phyloP scores from a whole-genome alignment of 1,140 invertebrate species.

The Trigoniulus corallinus region DNA sequence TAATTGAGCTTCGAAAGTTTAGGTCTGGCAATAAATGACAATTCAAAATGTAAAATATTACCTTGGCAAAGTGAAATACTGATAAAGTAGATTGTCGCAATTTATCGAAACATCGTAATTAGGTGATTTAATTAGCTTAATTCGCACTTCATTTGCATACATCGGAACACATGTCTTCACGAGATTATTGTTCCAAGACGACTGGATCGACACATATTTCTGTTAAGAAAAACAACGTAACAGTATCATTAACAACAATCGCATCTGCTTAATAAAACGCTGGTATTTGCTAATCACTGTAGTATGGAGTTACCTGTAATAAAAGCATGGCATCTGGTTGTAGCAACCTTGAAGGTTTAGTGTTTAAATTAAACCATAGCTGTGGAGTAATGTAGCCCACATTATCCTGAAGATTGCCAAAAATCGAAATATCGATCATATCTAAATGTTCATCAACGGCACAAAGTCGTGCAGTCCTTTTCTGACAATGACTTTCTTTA shows the following conservation, averaged over 20 bases:
- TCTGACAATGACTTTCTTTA: neutral
- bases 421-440: neutral
- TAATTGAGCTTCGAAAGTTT: neutral
- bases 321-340: neutral
- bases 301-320: neutral
- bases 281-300: neutral
- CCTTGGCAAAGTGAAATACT: neutral
- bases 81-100: neutral
- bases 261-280: neutral
- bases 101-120: neutral
- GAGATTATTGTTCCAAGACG: neutral
- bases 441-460: neutral
- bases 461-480: neutral
- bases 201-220: too few relatives aligned
- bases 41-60: neutral
- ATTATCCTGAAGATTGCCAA: neutral
- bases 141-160: neutral
- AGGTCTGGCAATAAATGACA: neutral
- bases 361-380: conserved; percentile 11
- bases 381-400: conserved; percentile 10
- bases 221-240: too few relatives aligned
- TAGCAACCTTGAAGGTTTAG: neutral
- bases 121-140: neutral
- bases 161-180: neutral
- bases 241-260: too few relatives aligned